These are phyloP conservation scores for Vireo altiloquus DNA, from an alignment of 2,113 vertebrate genomes.

Conservation along the genomic window DNA sequence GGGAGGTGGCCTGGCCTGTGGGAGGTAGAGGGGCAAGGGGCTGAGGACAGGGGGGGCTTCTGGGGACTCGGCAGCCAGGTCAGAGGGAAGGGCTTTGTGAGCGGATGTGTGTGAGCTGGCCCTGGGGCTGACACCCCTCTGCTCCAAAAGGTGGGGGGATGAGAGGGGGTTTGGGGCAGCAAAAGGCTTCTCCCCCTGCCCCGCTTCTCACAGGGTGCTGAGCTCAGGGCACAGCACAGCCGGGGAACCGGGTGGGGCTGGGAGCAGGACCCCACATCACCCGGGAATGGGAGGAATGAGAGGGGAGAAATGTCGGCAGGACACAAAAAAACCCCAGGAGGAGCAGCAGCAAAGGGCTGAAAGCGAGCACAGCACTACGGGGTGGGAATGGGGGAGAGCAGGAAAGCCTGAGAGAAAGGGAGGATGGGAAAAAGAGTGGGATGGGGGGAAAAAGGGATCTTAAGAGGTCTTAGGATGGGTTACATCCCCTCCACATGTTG, in stretches of 20 bases:
- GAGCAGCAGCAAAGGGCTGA: neutral
- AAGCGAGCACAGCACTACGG: fast-evolving
- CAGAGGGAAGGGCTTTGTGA: neutral
- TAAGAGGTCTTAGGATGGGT: fast-evolving
- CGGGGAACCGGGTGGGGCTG: fast-evolving
- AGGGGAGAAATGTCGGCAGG: neutral
- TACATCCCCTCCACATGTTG: fast-evolving
- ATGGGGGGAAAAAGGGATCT: fast-evolving
- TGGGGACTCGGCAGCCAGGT: neutral
- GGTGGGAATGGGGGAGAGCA: neutral
- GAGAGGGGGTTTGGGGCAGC: neutral
- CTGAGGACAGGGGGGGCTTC: neutral
- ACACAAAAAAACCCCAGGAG: neutral
- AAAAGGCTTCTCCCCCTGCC: neutral
- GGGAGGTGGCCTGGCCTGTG: conserved; percentile 1
- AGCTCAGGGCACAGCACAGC: neutral
- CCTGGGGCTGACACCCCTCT: neutral
- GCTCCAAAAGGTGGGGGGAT: neutral
- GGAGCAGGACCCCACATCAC: fast-evolving
- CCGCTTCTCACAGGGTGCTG: fast-evolving
- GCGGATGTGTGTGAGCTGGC: neutral
- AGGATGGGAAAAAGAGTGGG: neutral
- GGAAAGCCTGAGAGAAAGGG: neutral
- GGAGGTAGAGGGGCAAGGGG: conserved; percentile 21
- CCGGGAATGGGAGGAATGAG: neutral